These are phyloP conservation scores for Aix galericulata DNA, from an alignment of 2,113 vertebrate species.

Conservation along the genomic window DNA sequence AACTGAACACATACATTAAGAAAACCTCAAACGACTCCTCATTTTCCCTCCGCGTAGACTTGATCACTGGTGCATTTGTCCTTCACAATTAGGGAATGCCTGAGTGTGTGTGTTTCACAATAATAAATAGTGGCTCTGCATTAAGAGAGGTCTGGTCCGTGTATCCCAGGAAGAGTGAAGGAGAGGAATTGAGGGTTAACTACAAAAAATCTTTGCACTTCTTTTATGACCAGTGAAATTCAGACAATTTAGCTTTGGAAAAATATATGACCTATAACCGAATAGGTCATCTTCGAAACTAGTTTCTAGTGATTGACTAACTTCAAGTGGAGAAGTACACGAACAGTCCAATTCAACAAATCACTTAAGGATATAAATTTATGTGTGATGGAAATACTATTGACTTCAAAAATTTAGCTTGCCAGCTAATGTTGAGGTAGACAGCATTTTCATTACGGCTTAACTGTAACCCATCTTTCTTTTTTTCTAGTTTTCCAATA, in stretches of 20 bases:
- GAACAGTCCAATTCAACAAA: background rate
- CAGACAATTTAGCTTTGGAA: background rate
- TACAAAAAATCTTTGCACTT: background rate
- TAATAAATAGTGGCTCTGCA: background rate
- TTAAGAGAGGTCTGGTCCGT: background rate
- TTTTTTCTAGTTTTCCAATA: background rate
- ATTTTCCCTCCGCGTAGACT: background rate
- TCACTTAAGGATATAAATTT: background rate
- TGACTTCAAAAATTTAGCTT: background rate
- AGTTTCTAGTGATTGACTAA: background rate
- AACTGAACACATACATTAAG: background rate
- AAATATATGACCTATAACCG: background rate
- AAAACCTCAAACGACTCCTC: constrained; percentile 44
- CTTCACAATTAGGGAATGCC: constrained; percentile 2
- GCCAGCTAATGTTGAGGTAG: background rate
- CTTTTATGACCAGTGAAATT: background rate
- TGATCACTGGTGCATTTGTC: constrained; percentile 30
- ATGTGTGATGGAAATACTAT: background rate
- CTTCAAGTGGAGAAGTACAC: background rate
- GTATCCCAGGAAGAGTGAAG: background rate
- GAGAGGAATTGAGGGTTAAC: background rate
- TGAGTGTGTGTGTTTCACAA: background rate
- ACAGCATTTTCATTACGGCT: background rate
- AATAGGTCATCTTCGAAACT: background rate
- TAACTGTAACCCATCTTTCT: background rate